Conservation (phyloP, 2,888 invertebrate genomes). For the Augochlorella aurata region DNA sequence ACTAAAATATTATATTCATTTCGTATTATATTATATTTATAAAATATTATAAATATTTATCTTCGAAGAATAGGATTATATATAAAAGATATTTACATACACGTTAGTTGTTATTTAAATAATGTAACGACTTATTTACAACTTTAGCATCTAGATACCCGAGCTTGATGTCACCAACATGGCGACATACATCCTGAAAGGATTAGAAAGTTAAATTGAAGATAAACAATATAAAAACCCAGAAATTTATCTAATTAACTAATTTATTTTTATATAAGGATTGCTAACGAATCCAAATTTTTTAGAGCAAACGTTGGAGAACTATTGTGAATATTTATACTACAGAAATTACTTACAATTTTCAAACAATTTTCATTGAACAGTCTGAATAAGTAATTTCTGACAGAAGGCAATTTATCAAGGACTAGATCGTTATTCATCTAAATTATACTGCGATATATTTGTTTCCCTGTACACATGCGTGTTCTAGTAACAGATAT, state of each 20-base stretch:
- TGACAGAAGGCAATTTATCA: not conserved
- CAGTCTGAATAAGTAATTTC: not conserved
- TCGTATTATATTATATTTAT: too few species aligned
- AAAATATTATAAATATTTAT: not conserved
- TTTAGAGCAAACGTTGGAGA: not conserved
- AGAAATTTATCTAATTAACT: not conserved
- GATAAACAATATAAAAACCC: not conserved
- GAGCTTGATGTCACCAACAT: too few species aligned
- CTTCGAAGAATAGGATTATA: not conserved
- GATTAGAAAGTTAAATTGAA: not conserved
- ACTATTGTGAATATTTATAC: not conserved
- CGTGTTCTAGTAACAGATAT: not conserved
- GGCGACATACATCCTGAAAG: too few species aligned
- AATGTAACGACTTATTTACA: not conserved
- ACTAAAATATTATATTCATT: not conserved
- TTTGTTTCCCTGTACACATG: not conserved
- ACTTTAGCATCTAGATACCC: too few species aligned
- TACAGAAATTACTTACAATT: not conserved
- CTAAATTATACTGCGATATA: not conserved
- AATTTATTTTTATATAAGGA: not conserved
- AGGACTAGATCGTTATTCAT: not conserved
- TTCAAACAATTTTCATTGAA: not conserved
- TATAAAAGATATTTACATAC: not conserved
- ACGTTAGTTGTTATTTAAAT: not conserved
- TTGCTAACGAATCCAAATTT: too few species aligned